These are phyloP conservation scores for Cyanocitta stelleri DNA, from an alignment of 2,113 vertebrate species.

Conservation along the genomic window DNA sequence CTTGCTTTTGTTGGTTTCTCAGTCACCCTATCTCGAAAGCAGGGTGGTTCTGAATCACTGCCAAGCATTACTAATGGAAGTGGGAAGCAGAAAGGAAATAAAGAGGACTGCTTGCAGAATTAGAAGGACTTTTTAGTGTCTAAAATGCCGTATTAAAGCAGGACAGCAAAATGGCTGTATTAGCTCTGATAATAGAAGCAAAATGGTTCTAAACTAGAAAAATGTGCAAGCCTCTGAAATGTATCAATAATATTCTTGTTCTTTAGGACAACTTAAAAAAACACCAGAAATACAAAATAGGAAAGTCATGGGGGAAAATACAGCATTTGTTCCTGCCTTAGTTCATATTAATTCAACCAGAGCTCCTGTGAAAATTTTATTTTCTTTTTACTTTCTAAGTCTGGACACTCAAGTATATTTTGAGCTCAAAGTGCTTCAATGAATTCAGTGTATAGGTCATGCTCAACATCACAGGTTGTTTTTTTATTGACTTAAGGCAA, in stretches of 20 bases:
- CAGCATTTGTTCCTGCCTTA: not conserved
- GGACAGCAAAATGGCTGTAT: not conserved
- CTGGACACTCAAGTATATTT: not conserved
- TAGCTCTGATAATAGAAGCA: not conserved
- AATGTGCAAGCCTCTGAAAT: not conserved
- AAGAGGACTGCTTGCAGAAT: conserved; percentile 2
- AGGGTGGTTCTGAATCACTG: conserved; percentile 2
- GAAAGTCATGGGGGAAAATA: not conserved
- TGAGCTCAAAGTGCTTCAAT: not conserved
- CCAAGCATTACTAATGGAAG: conserved; percentile 11
- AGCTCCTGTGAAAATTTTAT: not conserved
- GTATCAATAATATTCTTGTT: not conserved
- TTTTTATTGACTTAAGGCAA: not conserved
- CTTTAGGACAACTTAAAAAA: not conserved
- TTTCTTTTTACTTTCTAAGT: not conserved
- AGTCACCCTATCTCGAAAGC: not conserved
- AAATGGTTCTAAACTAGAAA: not conserved
- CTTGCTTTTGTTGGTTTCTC: conserved; percentile 9
- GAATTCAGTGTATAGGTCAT: fast-evolving
- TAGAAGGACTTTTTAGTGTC: not conserved
- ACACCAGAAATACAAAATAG: not conserved
- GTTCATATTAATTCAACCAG: not conserved
- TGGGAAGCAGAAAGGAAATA: conserved; percentile 2
- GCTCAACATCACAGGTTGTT: not conserved
- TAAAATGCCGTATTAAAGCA: not conserved